Percentiles rank a stretch among this genome's conserved stretches.
These are phyloP conservation scores for Rhinolophus sinicus DNA, from an alignment of 2,113 vertebrate species.

Conservation along the genomic window DNA sequence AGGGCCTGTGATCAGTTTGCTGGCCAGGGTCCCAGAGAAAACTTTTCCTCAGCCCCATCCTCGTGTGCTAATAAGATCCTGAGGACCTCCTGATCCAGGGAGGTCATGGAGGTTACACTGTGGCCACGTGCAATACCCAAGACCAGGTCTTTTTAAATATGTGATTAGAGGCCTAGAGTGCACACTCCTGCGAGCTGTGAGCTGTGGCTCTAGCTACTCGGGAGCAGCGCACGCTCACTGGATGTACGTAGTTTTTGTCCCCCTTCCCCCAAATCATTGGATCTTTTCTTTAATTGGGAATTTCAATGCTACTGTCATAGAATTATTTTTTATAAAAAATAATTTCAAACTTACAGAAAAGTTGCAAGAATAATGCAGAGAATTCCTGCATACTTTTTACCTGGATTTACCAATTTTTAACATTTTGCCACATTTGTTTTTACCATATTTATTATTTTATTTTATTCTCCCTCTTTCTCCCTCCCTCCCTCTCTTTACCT, in stretches of 20 bases:
- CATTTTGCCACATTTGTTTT: background rate
- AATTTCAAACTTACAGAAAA: background rate
- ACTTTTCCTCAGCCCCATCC: background rate
- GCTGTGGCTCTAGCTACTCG: background rate
- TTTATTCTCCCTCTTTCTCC: background rate
- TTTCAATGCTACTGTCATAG: background rate
- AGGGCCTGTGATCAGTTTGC: background rate
- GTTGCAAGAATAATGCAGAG: background rate
- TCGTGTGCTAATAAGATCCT: background rate
- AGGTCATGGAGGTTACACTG: too few species aligned
- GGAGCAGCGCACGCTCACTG: too few species aligned
- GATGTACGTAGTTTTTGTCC: background rate
- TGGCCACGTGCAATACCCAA: too few species aligned
- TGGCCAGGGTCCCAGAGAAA: background rate
- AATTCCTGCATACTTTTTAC: background rate
- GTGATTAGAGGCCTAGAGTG: background rate
- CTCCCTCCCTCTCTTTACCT: background rate
- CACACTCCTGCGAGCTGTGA: background rate
- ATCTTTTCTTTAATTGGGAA: background rate
- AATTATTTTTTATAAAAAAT: background rate
- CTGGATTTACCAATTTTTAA: slow-evolving; percentile 32
- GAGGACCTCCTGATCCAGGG: background rate
- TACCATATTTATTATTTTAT: background rate
- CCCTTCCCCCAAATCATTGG: background rate
- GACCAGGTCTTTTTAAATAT: background rate